Percentiles rank a stretch among this genome's conserved stretches.
Evolutionary conservation across 2,113 vertebrate genomes (phyloP).

Genomic region (Gadus chalcogrammus): DNA sequence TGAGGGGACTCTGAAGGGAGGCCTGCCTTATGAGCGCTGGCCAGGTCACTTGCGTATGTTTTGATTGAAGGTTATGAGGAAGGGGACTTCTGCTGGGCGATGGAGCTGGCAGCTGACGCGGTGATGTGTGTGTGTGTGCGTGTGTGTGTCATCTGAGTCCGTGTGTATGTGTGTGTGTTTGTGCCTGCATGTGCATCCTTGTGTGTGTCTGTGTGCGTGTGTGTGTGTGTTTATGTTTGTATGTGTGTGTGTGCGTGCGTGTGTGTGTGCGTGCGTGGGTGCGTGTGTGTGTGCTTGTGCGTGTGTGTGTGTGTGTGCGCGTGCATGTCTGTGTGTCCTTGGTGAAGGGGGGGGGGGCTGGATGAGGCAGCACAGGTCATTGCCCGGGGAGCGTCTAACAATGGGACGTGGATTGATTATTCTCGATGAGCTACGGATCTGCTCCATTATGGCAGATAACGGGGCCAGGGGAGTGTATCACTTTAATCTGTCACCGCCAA

Average conservation of each 20-base stretch:
- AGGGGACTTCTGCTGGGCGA: constrained; percentile 16
- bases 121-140: neutral
- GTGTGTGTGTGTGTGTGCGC: constrained; percentile 12
- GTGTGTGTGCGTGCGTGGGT: constrained; percentile 6
- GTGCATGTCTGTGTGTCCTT: neutral
- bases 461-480: constrained; percentile 23
- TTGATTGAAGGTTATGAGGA: constrained; percentile 46
- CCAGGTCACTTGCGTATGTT: constrained; percentile 28
- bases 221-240: constrained; percentile 5
- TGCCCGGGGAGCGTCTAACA: constrained; percentile 11
- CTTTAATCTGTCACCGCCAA: constrained; percentile 35
- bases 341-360: constrained; percentile 7
- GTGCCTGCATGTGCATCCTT: constrained; percentile 1
- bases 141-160: constrained; percentile 14
- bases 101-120: constrained; percentile 8
- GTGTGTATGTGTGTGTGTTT: constrained; percentile 10
- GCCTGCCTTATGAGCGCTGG: constrained; percentile 30
- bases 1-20: constrained; percentile 28
- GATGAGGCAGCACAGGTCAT: constrained; percentile 23
- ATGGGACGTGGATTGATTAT: constrained; percentile 47
- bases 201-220: constrained; percentile 17
- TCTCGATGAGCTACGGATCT: constrained; percentile 31
- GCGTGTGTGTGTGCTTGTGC: constrained; percentile 3
- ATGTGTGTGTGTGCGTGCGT: constrained; percentile 4
- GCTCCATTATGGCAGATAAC: constrained; percentile 50